These are phyloP conservation scores for Phrynocephalus versicolor DNA, from an alignment of 2,113 vertebrate genomes.

Conservation along the genomic window DNA sequence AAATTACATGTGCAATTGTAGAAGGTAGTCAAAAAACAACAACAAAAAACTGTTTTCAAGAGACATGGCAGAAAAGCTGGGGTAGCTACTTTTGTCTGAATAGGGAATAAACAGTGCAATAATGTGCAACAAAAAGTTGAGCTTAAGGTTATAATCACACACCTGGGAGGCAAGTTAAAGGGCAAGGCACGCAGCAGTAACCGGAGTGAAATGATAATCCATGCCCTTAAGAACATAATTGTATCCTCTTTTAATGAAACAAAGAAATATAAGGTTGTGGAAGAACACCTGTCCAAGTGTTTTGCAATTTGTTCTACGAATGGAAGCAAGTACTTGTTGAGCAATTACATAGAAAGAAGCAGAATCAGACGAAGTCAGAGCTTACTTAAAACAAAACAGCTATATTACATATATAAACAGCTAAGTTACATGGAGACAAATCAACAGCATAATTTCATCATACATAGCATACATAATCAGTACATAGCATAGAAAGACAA, in stretches of 20 bases:
- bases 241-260: background rate
- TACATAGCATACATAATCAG: no score
- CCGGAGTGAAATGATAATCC: background rate
- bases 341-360: no score
- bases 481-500: no score
- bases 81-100: background rate
- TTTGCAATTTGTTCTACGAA: no score
- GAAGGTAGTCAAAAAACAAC: no score
- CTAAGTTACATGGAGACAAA: no score
- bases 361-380: no score
- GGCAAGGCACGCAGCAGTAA: background rate
- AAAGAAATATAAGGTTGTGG: background rate
- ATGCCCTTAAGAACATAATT: background rate
- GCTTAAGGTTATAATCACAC: background rate
- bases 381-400: no score
- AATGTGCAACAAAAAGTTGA: background rate
- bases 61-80: background rate
- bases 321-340: no score
- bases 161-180: background rate
- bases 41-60: background rate
- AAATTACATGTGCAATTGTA: background rate
- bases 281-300: background rate
- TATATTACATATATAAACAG: no score
- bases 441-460: no score
- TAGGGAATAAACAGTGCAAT: rapidly evolving